phyloP scores from a whole-genome alignment of 2,797 vertebrate genomes.

The Dendrocincla tyrannina region DNA sequence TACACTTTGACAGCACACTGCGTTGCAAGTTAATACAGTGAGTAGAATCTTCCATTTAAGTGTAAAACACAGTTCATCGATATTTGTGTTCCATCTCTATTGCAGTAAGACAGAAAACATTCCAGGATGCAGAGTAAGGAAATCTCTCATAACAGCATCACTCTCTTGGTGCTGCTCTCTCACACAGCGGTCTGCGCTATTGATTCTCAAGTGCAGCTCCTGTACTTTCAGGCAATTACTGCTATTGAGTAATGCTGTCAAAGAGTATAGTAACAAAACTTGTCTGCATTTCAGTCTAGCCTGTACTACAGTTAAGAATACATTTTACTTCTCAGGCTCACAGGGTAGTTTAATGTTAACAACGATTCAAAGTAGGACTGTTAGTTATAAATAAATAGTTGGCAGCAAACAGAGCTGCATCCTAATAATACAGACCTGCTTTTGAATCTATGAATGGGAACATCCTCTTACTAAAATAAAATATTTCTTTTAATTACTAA shows the following conservation, averaged over 20 bases:
- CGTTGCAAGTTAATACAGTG: neutral
- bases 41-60: neutral
- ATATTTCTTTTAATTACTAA: neutral
- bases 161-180: neutral
- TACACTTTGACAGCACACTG: neutral
- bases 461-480: neutral
- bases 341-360: neutral
- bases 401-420: neutral
- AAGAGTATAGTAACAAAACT: neutral
- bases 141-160: neutral
- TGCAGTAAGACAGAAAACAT: neutral
- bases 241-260: neutral
- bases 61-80: neutral
- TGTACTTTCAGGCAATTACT: neutral
- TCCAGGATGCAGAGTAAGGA: neutral
- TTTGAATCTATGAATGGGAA: neutral
- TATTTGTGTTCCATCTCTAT: neutral
- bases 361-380: neutral
- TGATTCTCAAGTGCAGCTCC: neutral
- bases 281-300: neutral
- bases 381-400: neutral
- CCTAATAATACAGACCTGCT: neutral
- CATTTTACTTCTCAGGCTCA: neutral
- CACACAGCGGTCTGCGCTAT: accelerated
- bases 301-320: neutral